These are phyloP conservation scores for Pseudoatta argentina DNA, from an alignment of 1,140 invertebrate species.

Conservation along the genomic window DNA sequence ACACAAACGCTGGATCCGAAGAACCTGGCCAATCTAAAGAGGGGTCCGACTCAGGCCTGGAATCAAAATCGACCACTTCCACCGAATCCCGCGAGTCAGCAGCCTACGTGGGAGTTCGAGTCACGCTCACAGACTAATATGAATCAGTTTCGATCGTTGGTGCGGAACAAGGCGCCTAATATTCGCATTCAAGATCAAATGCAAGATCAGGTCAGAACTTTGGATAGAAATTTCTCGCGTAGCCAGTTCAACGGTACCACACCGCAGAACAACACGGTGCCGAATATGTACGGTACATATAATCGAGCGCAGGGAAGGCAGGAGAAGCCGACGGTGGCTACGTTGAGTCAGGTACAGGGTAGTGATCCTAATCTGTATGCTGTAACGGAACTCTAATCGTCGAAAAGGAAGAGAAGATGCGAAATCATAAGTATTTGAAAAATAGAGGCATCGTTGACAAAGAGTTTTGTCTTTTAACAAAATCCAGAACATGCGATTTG, in stretches of 20 bases:
- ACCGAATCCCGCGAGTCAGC: conserved; percentile 78
- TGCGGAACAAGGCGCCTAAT: conserved; percentile 83
- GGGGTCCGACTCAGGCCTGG: conserved; percentile 83
- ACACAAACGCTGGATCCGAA: conserved; percentile 85
- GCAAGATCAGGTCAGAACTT: conserved; percentile 84
- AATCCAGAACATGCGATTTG: conserved; percentile 23
- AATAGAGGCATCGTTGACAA: not conserved
- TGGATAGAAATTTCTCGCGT: conserved; percentile 84
- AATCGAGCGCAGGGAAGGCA: conserved; percentile 83
- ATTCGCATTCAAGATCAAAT: conserved; percentile 84
- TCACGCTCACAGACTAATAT: conserved; percentile 85
- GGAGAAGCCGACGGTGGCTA: conserved; percentile 82
- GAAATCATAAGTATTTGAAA: conserved; percentile 6
- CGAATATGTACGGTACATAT: conserved; percentile 86
- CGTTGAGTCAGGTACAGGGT: conserved; percentile 85
- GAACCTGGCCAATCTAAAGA: conserved; percentile 83
- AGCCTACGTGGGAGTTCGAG: conserved; percentile 84
- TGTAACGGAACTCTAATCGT: conserved; percentile 83
- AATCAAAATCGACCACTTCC: conserved; percentile 84
- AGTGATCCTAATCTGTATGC: conserved; percentile 86
- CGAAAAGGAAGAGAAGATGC: not conserved
- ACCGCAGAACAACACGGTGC: conserved; percentile 81
- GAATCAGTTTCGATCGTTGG: conserved; percentile 85
- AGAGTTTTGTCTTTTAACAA: conserved; percentile 14
- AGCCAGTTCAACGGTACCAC: conserved; percentile 82